Evolutionary conservation across 2,888 invertebrate species (phyloP).

Genomic region (Hetaerina titia): DNA sequence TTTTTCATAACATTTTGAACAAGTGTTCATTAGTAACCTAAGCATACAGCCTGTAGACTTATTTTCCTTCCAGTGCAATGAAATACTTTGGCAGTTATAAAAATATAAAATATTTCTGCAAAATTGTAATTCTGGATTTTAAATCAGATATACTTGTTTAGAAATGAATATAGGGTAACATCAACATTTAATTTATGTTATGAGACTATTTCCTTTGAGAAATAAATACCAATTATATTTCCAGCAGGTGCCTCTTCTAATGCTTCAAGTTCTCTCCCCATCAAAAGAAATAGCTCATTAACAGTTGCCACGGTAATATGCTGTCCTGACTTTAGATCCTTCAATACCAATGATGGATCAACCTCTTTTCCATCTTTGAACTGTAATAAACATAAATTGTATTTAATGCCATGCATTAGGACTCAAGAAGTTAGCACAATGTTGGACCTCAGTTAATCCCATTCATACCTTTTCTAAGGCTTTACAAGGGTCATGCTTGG

Average conservation of each 20-base stretch:
- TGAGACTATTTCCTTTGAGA: background rate
- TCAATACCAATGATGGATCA: slow-evolving; percentile 77
- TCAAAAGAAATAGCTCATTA: slow-evolving; percentile 90
- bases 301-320: slow-evolving; percentile 84
- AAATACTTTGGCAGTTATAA: background rate
- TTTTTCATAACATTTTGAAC: too few relatives aligned
- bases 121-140: background rate
- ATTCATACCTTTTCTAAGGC: slow-evolving; percentile 71
- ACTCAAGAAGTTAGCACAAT: background rate
- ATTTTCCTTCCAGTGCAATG: too few relatives aligned
- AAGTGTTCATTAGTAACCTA: too few relatives aligned
- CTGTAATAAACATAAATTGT: slow-evolving; percentile 69
- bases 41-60: too few relatives aligned
- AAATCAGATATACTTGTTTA: too few relatives aligned
- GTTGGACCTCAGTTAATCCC: background rate
- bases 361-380: slow-evolving; percentile 73
- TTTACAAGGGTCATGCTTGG: slow-evolving; percentile 89
- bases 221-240: slow-evolving; percentile 87
- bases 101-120: slow-evolving; percentile 38
- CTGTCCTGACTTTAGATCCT: slow-evolving; percentile 82
- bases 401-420: background rate
- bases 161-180: too few relatives aligned
- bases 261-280: slow-evolving; percentile 93
- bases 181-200: too few relatives aligned
- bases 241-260: slow-evolving; percentile 92